These are phyloP conservation scores for Sebastes umbrosus DNA, from an alignment of 2,797 vertebrate genomes.

Conservation along the genomic window DNA sequence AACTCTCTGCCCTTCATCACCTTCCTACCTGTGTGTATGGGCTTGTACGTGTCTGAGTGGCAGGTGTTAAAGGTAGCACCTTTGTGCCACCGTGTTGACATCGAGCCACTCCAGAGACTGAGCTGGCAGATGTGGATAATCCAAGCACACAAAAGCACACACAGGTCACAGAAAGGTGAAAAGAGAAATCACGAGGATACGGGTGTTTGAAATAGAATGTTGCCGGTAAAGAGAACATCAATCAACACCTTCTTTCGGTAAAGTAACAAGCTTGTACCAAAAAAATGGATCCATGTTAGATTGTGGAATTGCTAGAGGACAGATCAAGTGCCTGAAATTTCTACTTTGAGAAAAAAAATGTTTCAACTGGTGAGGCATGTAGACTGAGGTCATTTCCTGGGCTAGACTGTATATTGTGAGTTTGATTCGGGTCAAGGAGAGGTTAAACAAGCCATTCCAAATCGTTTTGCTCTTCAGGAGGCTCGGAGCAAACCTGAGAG, in stretches of 20 bases:
- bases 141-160: slow-evolving; percentile 16
- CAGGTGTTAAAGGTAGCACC: slow-evolving; percentile 43
- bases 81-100: slow-evolving; percentile 46
- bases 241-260: neutral
- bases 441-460: slow-evolving; percentile 51
- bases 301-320: slow-evolving; percentile 2
- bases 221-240: slow-evolving; percentile 1
- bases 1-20: slow-evolving; percentile 5
- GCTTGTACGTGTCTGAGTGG: neutral
- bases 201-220: slow-evolving; percentile 18
- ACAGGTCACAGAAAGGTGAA: slow-evolving; percentile 41
- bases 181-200: slow-evolving; percentile 4
- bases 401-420: neutral
- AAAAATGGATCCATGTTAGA: neutral
- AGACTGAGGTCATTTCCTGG: slow-evolving; percentile 12
- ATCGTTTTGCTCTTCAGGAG: slow-evolving; percentile 16
- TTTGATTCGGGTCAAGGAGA: slow-evolving; percentile 32
- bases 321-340: slow-evolving; percentile 16
- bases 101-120: neutral
- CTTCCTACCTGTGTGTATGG: neutral
- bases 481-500: slow-evolving; percentile 3
- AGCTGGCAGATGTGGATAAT: slow-evolving; percentile 38
- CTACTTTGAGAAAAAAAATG: neutral
- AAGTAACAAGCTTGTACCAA: slow-evolving; percentile 10
- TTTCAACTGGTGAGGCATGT: neutral